Evolutionary conservation across 2,888 invertebrate genomes (phyloP).

Genomic region (Tetranychus truncatus): DNA sequence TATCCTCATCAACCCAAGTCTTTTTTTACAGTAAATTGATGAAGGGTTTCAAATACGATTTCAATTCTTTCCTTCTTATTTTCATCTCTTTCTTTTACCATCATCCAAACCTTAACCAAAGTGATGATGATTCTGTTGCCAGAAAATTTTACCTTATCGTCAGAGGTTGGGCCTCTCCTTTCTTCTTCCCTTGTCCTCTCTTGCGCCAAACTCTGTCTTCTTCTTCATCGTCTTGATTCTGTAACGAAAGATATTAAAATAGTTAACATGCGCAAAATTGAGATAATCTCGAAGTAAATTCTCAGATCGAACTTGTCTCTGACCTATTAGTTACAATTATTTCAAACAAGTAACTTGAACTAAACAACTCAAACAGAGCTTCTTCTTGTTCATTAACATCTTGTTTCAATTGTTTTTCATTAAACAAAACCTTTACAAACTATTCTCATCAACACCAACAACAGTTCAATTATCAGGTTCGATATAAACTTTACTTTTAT

Average conservation of each 20-base stretch:
- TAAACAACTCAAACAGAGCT: not conserved
- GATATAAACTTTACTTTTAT: not conserved
- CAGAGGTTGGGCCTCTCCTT: not conserved
- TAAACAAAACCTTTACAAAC: too few species aligned
- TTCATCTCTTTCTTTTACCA: not conserved
- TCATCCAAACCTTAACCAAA: not conserved
- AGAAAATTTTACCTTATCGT: not conserved
- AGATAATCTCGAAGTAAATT: not conserved
- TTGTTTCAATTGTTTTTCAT: not conserved
- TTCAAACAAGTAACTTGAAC: slow-evolving; percentile 1
- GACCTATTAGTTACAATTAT: not conserved
- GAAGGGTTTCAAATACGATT: not conserved
- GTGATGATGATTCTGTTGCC: not conserved
- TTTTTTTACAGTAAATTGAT: not conserved
- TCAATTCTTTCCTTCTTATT: not conserved
- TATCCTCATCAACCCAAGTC: not conserved
- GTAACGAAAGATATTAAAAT: not conserved
- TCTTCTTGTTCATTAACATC: not conserved
- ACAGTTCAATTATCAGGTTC: not conserved
- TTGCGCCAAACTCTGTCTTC: not conserved
- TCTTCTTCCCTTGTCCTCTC: not conserved
- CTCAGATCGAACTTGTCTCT: not conserved
- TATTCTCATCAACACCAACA: not conserved
- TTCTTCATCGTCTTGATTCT: not conserved
- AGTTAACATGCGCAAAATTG: not conserved